Evolutionary conservation across 2,888 invertebrate species (phyloP), one percentile per base, ranked within the genome.

Genomic region (Oscheius sp.): DNA sequence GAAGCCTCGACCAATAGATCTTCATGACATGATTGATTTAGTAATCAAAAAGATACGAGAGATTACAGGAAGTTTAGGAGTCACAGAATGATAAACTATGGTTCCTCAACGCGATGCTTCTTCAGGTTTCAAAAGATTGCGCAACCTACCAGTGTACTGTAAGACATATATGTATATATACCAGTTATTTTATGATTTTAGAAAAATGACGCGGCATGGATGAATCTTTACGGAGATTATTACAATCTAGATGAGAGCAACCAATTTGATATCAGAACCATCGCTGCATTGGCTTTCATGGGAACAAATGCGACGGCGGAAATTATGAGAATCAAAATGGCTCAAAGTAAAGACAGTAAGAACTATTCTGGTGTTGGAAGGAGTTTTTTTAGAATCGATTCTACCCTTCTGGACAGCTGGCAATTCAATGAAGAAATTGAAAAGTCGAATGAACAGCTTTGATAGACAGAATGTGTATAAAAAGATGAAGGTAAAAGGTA

Each of bases 81-180:
- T 24, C 41, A 24, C 12, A 22, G 12, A 41, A 22, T n/a, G 59
- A 66, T 38, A 32, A 20, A 20, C 41, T 51, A 30, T 56, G 65
- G 59, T 69, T 69, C 36, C 28, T 69, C 6, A 56, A 66, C 22
- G 38, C 64, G 2, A 47, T 82, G 41, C 50, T 83, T 45, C 67
- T 72, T 17, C 80, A 77, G 54, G 77, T 77, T 26, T 74, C 73
- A n/a, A 54, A 70, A n/a, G 82, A 82, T 44, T 83, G 83, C 54
- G 67, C 70, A 5, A 67, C 68, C 38, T 78, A 79, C 66, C 66
- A 65, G 24, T 71, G 74, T 33, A 51, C 70, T 20, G 71, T 78
- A 24, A 67, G 70, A 22, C 36, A 12, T 28, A 41, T 14, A 28
- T 57, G 38, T 59, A 57, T 67, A 49, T 70, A 17, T 38, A 20